Conservation (phyloP, 1,140 invertebrate genomes). For the Camponotus pennsylvanicus region DNA sequence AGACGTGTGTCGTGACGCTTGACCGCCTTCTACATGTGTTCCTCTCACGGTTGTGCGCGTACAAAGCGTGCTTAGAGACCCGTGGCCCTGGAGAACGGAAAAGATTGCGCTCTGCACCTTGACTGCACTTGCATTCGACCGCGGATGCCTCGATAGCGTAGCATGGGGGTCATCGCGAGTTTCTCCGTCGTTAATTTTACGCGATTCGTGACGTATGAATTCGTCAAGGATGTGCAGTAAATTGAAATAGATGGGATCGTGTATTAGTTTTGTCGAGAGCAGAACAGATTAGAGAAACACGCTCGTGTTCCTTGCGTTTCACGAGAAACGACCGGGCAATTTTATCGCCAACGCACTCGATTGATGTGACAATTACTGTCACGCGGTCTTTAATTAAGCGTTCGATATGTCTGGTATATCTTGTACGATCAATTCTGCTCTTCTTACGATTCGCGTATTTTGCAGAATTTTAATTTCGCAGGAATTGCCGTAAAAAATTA, state of each 20-base stretch:
- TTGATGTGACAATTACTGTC: background rate
- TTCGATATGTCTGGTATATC: background rate
- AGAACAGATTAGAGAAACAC: background rate
- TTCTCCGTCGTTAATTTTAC: background rate
- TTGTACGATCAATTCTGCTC: background rate
- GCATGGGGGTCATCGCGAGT: conserved; percentile 13
- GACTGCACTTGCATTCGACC: conserved; percentile 27
- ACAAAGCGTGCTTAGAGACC: conserved; percentile 12
- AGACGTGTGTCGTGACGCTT: background rate
- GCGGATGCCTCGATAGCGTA: conserved; percentile 4
- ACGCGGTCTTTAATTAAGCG: background rate
- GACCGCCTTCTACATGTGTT: background rate
- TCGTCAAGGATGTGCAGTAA: conserved; percentile 9
- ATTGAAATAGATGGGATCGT: background rate
- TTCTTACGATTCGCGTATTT: background rate
- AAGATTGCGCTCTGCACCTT: conserved; percentile 22
- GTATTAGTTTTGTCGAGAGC: background rate
- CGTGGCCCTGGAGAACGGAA: conserved; percentile 16
- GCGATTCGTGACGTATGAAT: background rate
- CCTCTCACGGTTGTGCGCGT: background rate
- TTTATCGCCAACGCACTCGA: background rate
- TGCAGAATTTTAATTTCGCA: background rate
- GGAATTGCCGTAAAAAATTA: background rate
- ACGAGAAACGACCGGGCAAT: background rate
- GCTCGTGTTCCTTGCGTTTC: background rate